A percentile compares a stretch with the other conserved stretches of the same genome.
Conservation (phyloP, 2,113 vertebrate species). For the Camarhynchus parvulus region DNA sequence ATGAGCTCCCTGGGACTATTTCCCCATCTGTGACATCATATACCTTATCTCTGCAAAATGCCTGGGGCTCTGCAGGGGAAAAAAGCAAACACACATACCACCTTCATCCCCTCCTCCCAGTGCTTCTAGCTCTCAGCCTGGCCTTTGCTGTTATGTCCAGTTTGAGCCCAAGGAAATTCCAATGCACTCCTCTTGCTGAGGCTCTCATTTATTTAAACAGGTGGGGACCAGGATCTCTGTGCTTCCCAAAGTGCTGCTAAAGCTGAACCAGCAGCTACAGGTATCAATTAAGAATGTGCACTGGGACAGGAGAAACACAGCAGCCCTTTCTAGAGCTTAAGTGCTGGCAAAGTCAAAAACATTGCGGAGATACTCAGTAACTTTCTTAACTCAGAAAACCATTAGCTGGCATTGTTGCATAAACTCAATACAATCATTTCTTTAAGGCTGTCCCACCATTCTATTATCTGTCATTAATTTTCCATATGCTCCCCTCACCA, state of each 20-base stretch:
- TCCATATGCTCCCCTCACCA: constrained; percentile 37
- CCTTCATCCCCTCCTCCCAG: background rate
- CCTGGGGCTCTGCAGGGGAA: background rate
- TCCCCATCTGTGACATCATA: background rate
- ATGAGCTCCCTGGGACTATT: background rate
- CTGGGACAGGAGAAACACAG: background rate
- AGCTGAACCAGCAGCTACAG: constrained; percentile 16
- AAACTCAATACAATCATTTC: background rate
- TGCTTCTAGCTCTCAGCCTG: background rate
- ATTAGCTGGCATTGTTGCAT: background rate
- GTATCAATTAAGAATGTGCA: background rate
- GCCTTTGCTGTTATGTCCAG: background rate
- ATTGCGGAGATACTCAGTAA: background rate
- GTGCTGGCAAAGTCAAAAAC: background rate
- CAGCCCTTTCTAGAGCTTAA: background rate
- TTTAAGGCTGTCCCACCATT: constrained; percentile 3
- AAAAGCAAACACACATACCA: background rate
- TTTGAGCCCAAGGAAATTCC: constrained; percentile 20
- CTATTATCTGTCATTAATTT: constrained; percentile 59
- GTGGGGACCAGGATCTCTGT: background rate
- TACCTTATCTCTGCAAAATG: constrained; percentile 10
- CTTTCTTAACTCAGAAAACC: background rate
- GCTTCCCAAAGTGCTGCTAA: background rate
- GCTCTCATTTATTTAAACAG: constrained; percentile 48
- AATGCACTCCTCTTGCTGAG: constrained; percentile 5